A percentile compares a stretch with the other conserved stretches of the same genome.
phyloP scores from a whole-genome alignment of 2,888 invertebrate genomes.

The Caradrina clavipalpis region DNA sequence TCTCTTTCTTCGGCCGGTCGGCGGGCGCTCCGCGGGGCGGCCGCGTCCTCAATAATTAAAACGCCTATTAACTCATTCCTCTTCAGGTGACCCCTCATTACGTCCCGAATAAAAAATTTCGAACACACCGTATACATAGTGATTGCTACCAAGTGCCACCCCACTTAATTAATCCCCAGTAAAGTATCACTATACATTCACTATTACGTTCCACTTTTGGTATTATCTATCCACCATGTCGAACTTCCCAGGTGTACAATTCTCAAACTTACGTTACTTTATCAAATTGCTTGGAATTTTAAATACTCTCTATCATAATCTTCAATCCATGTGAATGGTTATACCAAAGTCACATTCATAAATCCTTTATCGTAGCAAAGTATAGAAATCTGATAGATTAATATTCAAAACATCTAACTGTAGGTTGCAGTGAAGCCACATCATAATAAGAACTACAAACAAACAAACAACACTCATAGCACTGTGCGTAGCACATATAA shows the following conservation, averaged over 20 bases:
- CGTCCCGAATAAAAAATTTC: constrained; percentile 77
- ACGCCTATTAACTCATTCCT: constrained; percentile 90
- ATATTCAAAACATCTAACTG: too few species aligned
- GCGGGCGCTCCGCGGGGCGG: constrained; percentile 72
- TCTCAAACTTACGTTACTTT: constrained; percentile 15
- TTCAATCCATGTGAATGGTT: not conserved
- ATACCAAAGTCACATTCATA: not conserved
- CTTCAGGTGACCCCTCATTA: constrained; percentile 86
- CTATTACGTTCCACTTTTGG: constrained; percentile 40
- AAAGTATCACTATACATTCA: constrained; percentile 51
- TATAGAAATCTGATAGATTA: not conserved
- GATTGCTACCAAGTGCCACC: constrained; percentile 61
- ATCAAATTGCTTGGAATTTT: not conserved
- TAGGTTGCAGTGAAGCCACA: not conserved
- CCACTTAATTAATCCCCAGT: constrained; percentile 60
- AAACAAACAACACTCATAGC: not conserved
- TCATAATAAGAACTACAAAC: not conserved
- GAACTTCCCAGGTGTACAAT: constrained; percentile 39
- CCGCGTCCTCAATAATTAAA: constrained; percentile 88
- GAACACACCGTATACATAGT: constrained; percentile 67
- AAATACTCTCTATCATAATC: not conserved
- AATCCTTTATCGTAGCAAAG: not conserved
- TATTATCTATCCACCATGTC: constrained; percentile 23
- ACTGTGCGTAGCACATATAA: not conserved
- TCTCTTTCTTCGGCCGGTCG: constrained; percentile 83